phyloP scores from a whole-genome alignment of 2,113 vertebrate species.

The Mormoops blainvillei region DNA sequence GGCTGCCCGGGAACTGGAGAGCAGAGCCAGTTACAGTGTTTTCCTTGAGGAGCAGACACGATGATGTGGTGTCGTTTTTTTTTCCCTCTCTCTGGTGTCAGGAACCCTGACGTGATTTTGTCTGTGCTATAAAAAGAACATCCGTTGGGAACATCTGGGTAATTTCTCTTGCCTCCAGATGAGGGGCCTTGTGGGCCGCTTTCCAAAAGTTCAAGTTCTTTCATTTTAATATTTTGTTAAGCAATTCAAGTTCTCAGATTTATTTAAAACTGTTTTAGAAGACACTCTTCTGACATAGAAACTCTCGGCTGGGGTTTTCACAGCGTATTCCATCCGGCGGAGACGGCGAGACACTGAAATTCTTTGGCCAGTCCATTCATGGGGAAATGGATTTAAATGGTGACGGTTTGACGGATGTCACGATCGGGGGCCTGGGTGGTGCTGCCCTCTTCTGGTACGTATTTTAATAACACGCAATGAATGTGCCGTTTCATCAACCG shows the following conservation, averaged over 20 bases:
- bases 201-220: not conserved
- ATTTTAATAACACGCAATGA: not conserved
- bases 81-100: not conserved
- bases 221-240: not conserved
- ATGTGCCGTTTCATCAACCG: not conserved
- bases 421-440: constrained; percentile 95
- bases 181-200: not conserved
- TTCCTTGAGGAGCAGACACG: not conserved
- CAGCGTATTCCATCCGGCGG: constrained; percentile 94
- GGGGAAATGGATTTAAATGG: constrained; percentile 96
- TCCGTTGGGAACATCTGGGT: not conserved
- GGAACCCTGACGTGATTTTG: not conserved
- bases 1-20: not conserved
- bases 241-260: not conserved
- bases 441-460: constrained; percentile 95
- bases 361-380: constrained; percentile 97
- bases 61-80: not conserved
- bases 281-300: not conserved
- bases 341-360: constrained; percentile 91
- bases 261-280: not conserved
- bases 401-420: constrained; percentile 94
- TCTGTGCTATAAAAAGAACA: not conserved
- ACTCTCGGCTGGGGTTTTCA: constrained; percentile 41
- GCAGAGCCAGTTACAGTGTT: not conserved
- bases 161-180: not conserved